Conservation (phyloP, 2,797 vertebrate genomes). For the Sebastes oblongus region DNA sequence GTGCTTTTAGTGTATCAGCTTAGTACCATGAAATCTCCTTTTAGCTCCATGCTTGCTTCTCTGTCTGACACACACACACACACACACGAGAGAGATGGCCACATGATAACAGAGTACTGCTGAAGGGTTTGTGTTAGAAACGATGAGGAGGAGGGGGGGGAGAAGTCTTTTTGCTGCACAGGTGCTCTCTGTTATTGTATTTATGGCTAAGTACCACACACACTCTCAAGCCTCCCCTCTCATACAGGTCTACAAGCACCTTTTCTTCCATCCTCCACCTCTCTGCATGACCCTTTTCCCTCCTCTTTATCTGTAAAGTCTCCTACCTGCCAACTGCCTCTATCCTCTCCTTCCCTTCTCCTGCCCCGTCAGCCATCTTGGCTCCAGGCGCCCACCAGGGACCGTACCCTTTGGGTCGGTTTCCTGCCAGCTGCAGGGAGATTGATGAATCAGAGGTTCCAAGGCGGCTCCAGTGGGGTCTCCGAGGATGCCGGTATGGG, state of each 20-base stretch:
- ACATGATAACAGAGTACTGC: constrained; percentile 35
- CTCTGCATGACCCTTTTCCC: neutral
- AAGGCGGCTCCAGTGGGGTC: constrained; percentile 48
- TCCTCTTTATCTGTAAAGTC: constrained; percentile 4
- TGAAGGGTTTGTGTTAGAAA: constrained; percentile 29
- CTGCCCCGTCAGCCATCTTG: constrained; percentile 61
- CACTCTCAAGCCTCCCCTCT: neutral
- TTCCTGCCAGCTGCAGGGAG: constrained; percentile 63
- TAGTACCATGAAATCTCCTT: constrained; percentile 61
- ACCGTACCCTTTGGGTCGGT: constrained; percentile 53
- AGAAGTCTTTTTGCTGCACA: neutral
- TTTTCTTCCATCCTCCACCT: constrained; percentile 1
- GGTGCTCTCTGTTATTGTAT: constrained; percentile 38
- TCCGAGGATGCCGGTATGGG: constrained; percentile 47
- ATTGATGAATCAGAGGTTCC: constrained; percentile 74
- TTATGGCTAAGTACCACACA: constrained; percentile 12
- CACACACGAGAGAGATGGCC: constrained; percentile 9
- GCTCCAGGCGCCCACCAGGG: constrained; percentile 45
- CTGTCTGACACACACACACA: constrained; percentile 13
- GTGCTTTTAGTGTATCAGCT: constrained; percentile 63
- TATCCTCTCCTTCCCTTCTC: constrained; percentile 16
- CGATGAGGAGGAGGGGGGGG: neutral
- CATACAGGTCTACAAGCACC: constrained; percentile 3
- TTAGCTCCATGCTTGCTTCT: constrained; percentile 22
- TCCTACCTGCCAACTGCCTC: constrained; percentile 14